Base-by-base conservation (phyloP, 2,113 vertebrate species). In the Hucho hucho region DNA sequence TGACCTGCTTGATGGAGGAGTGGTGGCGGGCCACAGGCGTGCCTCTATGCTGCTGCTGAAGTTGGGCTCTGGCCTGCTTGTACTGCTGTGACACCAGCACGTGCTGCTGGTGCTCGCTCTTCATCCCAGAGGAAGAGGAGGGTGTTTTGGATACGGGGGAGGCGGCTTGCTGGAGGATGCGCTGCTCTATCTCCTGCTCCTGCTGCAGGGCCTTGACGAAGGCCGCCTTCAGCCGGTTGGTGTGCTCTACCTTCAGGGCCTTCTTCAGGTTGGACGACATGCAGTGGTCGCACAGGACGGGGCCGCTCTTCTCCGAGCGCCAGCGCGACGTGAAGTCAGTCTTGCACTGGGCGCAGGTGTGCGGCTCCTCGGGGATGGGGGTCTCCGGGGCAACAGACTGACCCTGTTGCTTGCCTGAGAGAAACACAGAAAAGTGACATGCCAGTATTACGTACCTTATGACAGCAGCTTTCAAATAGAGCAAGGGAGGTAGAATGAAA, bases 321-420 rank as follows among this genome's bases (percentile, higher is more conserved):
- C 98, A 99, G 75, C 97, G 97, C 82, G 97, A 97, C 0, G 98
- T 99, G 92, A 99, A 99, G 92, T 99, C 98, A 0, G 98, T 99
- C 94, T 97, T 96, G 87, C 98, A 99, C 90, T 98, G 96, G 22
- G 94, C 92, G 4, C 98, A 99, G 79, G 93, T 94, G 78, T 95
- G 95, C 73, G 98, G 98, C 86, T 99, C 97, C 47, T 96, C 96
- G 64, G 93, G 92, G 20, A 89, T 64, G 0, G 87, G 74, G 74
- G 61, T 83, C 0, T 89, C 73, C 0, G 91, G 69, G 47, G 88
- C 73, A 12, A 85, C 79, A 28, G 86, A 84, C 0, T 91, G 78
- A 0, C 90, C 87, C 49, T 92, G 83, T 29, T 85, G 87, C 87
- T 96, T 98, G 74, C 95, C 96, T 91, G 87, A 18, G 25, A 26